phyloP scores from a whole-genome alignment of 1,140 invertebrate species.

The Drosophila bocki region DNA sequence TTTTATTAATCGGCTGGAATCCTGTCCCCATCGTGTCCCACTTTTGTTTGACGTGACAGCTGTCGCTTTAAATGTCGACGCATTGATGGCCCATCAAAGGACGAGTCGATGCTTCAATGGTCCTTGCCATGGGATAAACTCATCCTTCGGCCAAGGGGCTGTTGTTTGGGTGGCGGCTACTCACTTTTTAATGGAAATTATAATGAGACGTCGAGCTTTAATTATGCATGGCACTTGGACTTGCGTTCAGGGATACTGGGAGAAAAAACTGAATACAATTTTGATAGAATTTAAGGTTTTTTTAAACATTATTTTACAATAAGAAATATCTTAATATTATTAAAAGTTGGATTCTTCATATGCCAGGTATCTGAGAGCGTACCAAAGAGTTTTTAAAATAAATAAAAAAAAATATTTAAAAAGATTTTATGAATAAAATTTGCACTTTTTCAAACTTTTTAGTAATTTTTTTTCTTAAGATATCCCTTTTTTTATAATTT shows the following conservation, averaged over 20 bases:
- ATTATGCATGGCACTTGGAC: slow-evolving; percentile 65
- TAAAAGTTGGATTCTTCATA: too few relatives aligned
- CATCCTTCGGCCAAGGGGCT: slow-evolving; percentile 10
- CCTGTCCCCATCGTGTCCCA: slow-evolving; percentile 3
- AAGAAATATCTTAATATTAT: too few relatives aligned
- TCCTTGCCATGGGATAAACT: slow-evolving; percentile 16
- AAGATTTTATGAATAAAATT: background rate
- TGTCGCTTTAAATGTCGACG: slow-evolving; percentile 66
- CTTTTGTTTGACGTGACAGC: slow-evolving; percentile 46
- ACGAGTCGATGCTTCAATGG: slow-evolving; percentile 16
- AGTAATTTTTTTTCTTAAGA: background rate
- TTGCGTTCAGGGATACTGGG: slow-evolving; percentile 13
- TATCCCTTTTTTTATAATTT: background rate
- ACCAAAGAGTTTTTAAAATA: too few relatives aligned
- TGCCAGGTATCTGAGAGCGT: too few relatives aligned
- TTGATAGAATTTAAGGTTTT: background rate
- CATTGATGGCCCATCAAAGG: slow-evolving; percentile 26
- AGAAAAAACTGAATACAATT: background rate
- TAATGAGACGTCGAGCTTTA: slow-evolving; percentile 74
- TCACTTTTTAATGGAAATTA: slow-evolving; percentile 81
- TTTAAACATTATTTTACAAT: background rate
- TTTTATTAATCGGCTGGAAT: slow-evolving; percentile 57
- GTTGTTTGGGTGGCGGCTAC: slow-evolving; percentile 24
- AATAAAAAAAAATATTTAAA: background rate
- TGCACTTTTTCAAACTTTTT: background rate